Evolutionary conservation across 1,140 invertebrate genomes (phyloP), one percentile per base, ranked within the genome.

Genomic region (Ectropis grisescens): DNA sequence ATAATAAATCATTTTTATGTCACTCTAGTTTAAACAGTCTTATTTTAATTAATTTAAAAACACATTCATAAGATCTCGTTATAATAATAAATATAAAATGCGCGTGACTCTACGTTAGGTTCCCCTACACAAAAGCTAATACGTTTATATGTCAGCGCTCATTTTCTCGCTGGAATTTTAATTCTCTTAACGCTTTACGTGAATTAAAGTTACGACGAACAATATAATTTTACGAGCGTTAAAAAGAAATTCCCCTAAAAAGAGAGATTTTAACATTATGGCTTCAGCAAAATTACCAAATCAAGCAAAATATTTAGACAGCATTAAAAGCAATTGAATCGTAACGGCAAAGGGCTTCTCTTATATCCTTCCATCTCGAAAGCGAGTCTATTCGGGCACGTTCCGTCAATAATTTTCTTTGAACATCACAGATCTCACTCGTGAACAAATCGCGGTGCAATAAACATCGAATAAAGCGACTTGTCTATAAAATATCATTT

Each of bases 401-500:
- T 76, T 76, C 64, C 49, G 62, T 78, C 76, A 81, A 80, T 80
- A 80, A 78, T 71, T 75, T 69, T 69, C 68, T 64, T 64, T 47
- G 67, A 72, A 66, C 71, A 72, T 74, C 68, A 70, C 54, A 71
- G 66, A 75, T 76, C 62, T 69, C 61, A 57, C 37, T 55, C 55
- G 54, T 60, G 69, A 66, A 70, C 71, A 76, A 75, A 75, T 78
- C 65, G 67, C 58, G 59, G 47, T 66, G 68, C 60, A 78, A 65
- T 75, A 78, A 80, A 78, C 64, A 78, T 71, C 59, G 62, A 60
- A 75, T 71, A 78, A 68, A 71, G 59, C 60, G 54, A 54, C 56
- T 64, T 64, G 59, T 72, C 65, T 71, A 81, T 78, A 78, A 75
- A 81, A 76, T 81, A 81, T 79, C 60, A 81, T 76, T 76, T 74